Percentiles rank a stretch among this genome's conserved stretches.
Conservation (phyloP, 2,888 invertebrate species). For the Salticus scenicus region DNA sequence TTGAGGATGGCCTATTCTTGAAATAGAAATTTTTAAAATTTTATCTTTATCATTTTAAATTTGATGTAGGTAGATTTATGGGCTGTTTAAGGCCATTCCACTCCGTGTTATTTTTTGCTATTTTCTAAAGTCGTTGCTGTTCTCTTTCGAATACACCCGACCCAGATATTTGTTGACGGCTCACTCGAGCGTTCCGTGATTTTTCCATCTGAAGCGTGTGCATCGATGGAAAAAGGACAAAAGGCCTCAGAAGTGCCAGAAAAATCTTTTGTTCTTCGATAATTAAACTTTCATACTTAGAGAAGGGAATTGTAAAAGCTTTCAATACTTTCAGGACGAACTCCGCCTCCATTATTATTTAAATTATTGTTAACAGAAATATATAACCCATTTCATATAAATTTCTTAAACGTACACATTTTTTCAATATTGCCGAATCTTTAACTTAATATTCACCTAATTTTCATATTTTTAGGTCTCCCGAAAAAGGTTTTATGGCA, state of each 20-base stretch:
- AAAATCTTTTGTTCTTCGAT: not conserved
- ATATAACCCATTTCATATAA: too few species aligned
- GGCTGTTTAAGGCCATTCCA: too few species aligned
- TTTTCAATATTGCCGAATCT: too few species aligned
- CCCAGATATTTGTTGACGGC: conserved; percentile 18
- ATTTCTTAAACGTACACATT: too few species aligned
- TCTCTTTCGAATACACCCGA: conserved; percentile 16
- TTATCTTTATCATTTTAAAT: too few species aligned
- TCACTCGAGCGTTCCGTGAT: not conserved
- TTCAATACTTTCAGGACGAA: not conserved
- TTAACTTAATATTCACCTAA: too few species aligned
- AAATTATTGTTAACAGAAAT: too few species aligned
- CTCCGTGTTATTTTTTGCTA: not conserved
- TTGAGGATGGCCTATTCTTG: not conserved
- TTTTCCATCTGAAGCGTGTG: not conserved
- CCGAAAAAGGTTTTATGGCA: too few species aligned
- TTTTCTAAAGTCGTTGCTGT: not conserved
- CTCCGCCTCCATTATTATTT: too few species aligned
- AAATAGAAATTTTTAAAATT: not conserved
- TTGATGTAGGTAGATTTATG: too few species aligned
- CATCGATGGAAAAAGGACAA: not conserved
- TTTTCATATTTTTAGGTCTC: too few species aligned
- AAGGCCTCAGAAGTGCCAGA: not conserved
- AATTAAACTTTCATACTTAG: not conserved
- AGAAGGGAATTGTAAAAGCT: not conserved